phyloP scores from a whole-genome alignment of 2,888 invertebrate genomes.

The Podotricha telesiphe region DNA sequence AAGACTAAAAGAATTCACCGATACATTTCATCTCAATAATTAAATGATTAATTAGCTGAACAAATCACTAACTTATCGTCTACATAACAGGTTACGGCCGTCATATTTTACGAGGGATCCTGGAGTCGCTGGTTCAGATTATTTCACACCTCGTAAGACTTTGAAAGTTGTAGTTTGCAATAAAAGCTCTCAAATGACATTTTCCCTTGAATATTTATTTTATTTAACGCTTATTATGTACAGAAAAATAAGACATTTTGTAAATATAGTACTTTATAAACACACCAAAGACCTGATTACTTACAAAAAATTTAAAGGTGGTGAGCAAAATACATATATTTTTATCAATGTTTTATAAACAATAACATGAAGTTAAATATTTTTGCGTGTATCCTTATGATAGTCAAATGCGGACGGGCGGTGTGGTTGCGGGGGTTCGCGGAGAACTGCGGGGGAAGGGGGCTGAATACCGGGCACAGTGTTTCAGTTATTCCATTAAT shows the following conservation, averaged over 20 bases:
- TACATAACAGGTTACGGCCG: not conserved
- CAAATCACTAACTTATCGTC: not conserved
- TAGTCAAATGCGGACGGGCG: slow-evolving; percentile 28
- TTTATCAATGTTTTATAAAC: not conserved
- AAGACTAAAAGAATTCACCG: not conserved
- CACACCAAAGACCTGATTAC: not conserved
- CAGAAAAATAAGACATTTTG: not conserved
- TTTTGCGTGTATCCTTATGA: slow-evolving; percentile 11
- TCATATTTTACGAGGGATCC: not conserved
- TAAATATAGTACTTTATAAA: not conserved
- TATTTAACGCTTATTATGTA: not conserved
- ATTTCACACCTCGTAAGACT: not conserved
- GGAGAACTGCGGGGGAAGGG: slow-evolving; percentile 32
- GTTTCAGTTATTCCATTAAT: slow-evolving; percentile 80
- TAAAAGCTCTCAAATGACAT: not conserved
- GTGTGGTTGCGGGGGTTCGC: not conserved
- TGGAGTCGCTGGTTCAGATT: not conserved
- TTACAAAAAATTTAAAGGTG: not conserved
- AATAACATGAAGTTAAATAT: not conserved
- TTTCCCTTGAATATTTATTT: not conserved
- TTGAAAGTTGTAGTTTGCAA: not conserved
- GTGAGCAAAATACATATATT: not conserved
- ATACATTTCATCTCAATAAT: slow-evolving; percentile 23
- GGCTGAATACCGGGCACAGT: slow-evolving; percentile 49
- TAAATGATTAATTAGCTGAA: slow-evolving; percentile 29